Evolutionary conservation across 2,888 invertebrate species (phyloP).

Genomic region (Sesamia inferens): DNA sequence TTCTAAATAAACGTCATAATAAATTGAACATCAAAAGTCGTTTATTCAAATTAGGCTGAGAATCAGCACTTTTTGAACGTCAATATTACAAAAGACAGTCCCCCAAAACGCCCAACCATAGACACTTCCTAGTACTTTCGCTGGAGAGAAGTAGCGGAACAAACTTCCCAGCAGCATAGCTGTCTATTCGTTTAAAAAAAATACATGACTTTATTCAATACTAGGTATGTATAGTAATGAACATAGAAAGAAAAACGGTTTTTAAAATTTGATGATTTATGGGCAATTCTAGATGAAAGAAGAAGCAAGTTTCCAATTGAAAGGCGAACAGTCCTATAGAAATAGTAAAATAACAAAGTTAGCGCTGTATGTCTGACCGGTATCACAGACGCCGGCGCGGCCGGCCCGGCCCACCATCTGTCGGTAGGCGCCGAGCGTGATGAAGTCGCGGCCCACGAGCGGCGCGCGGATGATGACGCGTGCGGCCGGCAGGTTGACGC

Average conservation of each 20-base stretch:
- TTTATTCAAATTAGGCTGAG: too few relatives aligned
- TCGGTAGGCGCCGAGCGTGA: slow-evolving; percentile 95
- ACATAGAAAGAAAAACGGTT: background rate
- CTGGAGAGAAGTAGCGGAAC: too few relatives aligned
- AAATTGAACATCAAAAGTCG: too few relatives aligned
- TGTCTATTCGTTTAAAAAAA: too few relatives aligned
- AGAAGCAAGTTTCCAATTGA: too few relatives aligned
- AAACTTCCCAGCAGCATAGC: too few relatives aligned
- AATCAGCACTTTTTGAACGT: too few relatives aligned
- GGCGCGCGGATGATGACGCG: slow-evolving; percentile 97
- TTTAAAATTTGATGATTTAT: background rate
- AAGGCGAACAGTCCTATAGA: background rate
- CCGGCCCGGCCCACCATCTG: slow-evolving; percentile 99
- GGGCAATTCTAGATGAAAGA: background rate
- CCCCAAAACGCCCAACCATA: too few relatives aligned
- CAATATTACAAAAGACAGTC: too few relatives aligned
- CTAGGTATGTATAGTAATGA: too few relatives aligned
- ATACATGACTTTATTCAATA: too few relatives aligned
- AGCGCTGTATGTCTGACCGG: slow-evolving; percentile 80
- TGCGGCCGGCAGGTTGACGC: slow-evolving; percentile 98
- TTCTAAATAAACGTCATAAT: background rate
- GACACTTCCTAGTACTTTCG: too few relatives aligned
- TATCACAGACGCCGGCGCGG: slow-evolving; percentile 95
- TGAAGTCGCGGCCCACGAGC: slow-evolving; percentile 93
- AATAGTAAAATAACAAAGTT: background rate